phyloP scores from a whole-genome alignment of 2,888 invertebrate species.

The Agrilus mali region DNA sequence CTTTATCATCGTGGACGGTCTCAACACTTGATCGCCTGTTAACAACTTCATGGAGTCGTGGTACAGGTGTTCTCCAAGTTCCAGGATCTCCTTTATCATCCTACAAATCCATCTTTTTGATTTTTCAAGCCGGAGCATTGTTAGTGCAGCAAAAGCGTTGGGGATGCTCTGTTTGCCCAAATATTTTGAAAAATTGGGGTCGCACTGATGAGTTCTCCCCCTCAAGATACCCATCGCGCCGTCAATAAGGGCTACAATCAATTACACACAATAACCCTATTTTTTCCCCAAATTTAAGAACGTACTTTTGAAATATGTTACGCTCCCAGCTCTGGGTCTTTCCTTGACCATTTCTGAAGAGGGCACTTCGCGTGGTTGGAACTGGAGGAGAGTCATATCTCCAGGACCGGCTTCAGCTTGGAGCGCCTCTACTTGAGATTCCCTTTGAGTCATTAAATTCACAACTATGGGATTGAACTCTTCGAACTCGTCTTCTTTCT shows the following conservation, averaged over 20 bases:
- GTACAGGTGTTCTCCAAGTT: slow-evolving; percentile 28
- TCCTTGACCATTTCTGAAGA: too few species aligned
- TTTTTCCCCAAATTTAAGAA: too few species aligned
- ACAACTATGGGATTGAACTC: too few species aligned
- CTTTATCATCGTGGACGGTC: slow-evolving; percentile 18
- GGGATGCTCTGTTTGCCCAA: slow-evolving; percentile 26
- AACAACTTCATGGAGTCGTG: slow-evolving; percentile 20
- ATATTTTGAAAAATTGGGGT: slow-evolving; percentile 24
- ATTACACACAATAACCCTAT: too few species aligned
- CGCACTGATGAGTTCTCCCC: slow-evolving; percentile 27
- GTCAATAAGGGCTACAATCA: slow-evolving; percentile 17
- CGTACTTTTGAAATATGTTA: slow-evolving; percentile 19
- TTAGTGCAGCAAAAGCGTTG: slow-evolving; percentile 29
- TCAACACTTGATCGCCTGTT: slow-evolving; percentile 13
- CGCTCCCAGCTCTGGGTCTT: slow-evolving; percentile 15
- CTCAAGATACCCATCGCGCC: slow-evolving; percentile 26
- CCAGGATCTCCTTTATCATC: slow-evolving; percentile 28
- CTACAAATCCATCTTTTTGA: slow-evolving; percentile 30
- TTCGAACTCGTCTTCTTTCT: too few species aligned
- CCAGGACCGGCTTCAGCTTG: too few species aligned
- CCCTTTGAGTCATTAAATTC: too few species aligned
- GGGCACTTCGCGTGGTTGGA: too few species aligned
- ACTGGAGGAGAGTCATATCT: too few species aligned
- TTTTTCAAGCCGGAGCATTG: slow-evolving; percentile 28
- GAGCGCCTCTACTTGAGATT: too few species aligned